Evolutionary conservation across 2,113 vertebrate genomes (phyloP).

Genomic region (Baryphthengus martii): DNA sequence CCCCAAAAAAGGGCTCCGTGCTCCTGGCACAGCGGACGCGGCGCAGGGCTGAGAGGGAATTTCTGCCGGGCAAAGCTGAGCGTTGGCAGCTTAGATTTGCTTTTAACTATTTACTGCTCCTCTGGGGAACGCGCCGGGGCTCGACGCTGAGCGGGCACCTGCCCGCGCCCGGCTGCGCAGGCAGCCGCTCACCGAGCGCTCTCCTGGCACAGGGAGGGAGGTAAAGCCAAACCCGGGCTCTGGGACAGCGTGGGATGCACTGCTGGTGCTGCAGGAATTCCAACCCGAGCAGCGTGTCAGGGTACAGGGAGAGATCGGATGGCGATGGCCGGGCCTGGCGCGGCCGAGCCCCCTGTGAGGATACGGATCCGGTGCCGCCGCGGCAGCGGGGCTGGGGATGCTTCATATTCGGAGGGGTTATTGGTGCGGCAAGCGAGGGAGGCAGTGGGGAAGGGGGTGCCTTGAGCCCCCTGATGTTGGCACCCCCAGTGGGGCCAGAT

Average conservation of each 20-base stretch:
- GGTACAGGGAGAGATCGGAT: neutral
- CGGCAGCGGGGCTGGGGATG: neutral
- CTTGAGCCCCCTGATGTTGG: neutral
- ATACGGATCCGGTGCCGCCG: neutral
- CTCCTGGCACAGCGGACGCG: neutral
- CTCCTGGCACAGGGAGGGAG: neutral
- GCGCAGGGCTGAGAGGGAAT: neutral
- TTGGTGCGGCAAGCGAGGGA: neutral
- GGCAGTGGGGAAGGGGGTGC: accelerated
- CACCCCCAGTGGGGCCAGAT: neutral
- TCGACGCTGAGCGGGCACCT: neutral
- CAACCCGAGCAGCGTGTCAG: neutral
- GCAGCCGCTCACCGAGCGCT: neutral
- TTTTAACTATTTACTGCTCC: neutral
- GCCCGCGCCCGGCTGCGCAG: neutral
- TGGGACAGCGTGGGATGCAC: neutral
- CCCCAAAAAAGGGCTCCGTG: neutral
- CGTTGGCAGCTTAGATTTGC: neutral
- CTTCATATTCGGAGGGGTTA: neutral
- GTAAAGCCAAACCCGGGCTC: accelerated
- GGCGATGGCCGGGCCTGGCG: neutral
- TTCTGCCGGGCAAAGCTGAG: neutral
- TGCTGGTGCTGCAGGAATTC: neutral
- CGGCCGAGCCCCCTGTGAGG: neutral
- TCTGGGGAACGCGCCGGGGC: accelerated